These are phyloP conservation scores for Drosophila stalkeri DNA, from an alignment of 2,888 invertebrate species.

Conservation along the genomic window DNA sequence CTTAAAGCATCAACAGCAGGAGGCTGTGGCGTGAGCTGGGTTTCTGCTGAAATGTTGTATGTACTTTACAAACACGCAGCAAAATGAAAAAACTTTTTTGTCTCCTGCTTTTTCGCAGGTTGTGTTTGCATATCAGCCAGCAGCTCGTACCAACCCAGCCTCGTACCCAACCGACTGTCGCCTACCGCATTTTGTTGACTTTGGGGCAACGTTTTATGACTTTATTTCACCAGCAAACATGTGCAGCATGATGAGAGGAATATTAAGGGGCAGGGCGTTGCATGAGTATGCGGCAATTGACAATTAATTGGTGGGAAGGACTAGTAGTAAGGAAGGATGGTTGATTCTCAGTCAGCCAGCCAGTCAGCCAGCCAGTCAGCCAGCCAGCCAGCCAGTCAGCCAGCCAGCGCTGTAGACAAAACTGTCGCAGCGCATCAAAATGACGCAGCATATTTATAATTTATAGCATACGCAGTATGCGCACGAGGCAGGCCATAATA, in stretches of 20 bases:
- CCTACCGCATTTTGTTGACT: constrained; percentile 42
- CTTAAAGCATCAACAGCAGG: not conserved
- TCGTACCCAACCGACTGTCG: not conserved
- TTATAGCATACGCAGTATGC: constrained; percentile 64
- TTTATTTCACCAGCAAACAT: constrained; percentile 61
- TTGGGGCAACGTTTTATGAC: constrained; percentile 66
- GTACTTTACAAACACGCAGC: constrained; percentile 43
- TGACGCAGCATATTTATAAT: constrained; percentile 70
- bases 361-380: too few relatives aligned
- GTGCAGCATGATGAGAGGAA: constrained; percentile 12
- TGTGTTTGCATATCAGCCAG: constrained; percentile 42
- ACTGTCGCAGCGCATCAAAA: constrained; percentile 51
- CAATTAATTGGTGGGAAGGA: constrained; percentile 63
- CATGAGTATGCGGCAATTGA: constrained; percentile 59
- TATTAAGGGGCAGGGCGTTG: not conserved
- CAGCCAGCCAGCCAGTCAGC: not conserved
- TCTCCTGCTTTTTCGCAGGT: constrained; percentile 28
- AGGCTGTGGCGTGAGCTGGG: not conserved
- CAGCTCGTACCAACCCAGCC: not conserved
- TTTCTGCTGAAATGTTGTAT: constrained; percentile 40
- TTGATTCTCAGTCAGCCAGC: too few relatives aligned
- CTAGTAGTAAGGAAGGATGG: not conserved
- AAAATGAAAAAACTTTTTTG: constrained; percentile 55
- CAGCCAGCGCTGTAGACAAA: constrained; percentile 18
- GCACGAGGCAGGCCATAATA: constrained; percentile 2